Percentiles rank a stretch among this genome's conserved stretches.
Conservation (phyloP, 2,888 invertebrate genomes). For the Hydraecia micacea region DNA sequence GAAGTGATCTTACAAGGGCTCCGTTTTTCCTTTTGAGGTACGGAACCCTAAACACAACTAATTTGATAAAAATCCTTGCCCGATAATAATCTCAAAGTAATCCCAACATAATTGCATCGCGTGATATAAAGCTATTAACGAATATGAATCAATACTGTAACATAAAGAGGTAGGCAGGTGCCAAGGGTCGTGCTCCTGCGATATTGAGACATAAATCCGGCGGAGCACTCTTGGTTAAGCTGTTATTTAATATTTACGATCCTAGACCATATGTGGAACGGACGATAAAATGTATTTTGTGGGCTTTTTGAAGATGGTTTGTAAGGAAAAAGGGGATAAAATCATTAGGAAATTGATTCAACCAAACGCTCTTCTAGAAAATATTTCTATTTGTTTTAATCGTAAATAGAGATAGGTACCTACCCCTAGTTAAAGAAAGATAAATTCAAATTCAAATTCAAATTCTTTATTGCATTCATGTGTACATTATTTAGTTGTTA, state of each 20-base stretch:
- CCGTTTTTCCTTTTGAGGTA: no score
- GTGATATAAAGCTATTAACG: slow-evolving; percentile 77
- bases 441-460: no score
- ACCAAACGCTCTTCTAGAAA: not conserved
- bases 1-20: no score
- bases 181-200: slow-evolving; percentile 74
- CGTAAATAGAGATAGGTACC: no score
- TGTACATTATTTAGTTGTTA: no score
- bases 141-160: slow-evolving; percentile 75
- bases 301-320: slow-evolving; percentile 4
- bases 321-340: not conserved
- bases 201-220: slow-evolving; percentile 87
- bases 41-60: no score
- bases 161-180: slow-evolving; percentile 71
- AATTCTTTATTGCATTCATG: no score
- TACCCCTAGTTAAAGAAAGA: not conserved
- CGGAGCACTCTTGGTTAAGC: slow-evolving; percentile 74
- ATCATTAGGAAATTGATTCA: not conserved
- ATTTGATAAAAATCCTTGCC: not conserved
- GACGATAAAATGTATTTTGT: slow-evolving; percentile 35
- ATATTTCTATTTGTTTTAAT: not conserved
- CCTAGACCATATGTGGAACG: slow-evolving; percentile 59
- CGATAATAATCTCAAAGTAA: slow-evolving; percentile 21
- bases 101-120: slow-evolving; percentile 63
- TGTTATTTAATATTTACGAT: slow-evolving; percentile 82